These are phyloP conservation scores for Fragum fragum DNA, from an alignment of 2,888 invertebrate genomes.

Conservation along the genomic window DNA sequence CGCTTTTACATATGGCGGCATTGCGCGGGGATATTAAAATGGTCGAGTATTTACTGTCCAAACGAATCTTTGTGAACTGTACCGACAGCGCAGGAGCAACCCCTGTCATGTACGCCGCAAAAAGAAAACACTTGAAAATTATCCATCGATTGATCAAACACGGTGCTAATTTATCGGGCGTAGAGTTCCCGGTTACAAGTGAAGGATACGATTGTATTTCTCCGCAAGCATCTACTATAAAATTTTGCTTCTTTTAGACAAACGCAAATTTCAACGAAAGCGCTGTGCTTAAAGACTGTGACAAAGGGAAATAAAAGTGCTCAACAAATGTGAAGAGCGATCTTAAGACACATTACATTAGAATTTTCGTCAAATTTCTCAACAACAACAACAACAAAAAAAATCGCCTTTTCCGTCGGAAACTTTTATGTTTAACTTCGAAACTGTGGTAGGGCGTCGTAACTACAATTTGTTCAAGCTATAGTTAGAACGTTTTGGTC, in stretches of 20 bases:
- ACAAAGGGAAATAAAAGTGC: neutral
- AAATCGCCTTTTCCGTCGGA: too few relatives aligned
- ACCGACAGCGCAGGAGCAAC: constrained; percentile 70
- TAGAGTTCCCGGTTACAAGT: constrained; percentile 43
- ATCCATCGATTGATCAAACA: constrained; percentile 67
- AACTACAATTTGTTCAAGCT: too few relatives aligned
- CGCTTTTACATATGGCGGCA: constrained; percentile 75
- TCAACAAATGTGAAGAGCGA: neutral
- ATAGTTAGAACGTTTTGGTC: too few relatives aligned
- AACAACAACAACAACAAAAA: too few relatives aligned
- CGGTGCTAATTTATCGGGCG: constrained; percentile 66
- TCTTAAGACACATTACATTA: too few relatives aligned
- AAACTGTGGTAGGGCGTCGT: too few relatives aligned
- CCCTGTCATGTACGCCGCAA: constrained; percentile 73
- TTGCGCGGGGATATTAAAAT: constrained; percentile 73
- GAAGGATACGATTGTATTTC: constrained; percentile 60
- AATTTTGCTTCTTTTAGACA: constrained; percentile 68
- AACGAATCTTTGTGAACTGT: constrained; percentile 70
- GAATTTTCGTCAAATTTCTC: too few relatives aligned
- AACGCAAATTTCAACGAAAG: neutral
- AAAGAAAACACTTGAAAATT: constrained; percentile 60
- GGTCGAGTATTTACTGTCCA: constrained; percentile 71
- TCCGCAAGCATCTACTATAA: constrained; percentile 58
- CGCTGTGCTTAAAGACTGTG: neutral
- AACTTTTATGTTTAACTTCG: too few relatives aligned